Percentiles rank a stretch among this genome's conserved stretches.
These are phyloP conservation scores for Drepana arcuata DNA, from an alignment of 1,140 invertebrate genomes.

Conservation along the genomic window DNA sequence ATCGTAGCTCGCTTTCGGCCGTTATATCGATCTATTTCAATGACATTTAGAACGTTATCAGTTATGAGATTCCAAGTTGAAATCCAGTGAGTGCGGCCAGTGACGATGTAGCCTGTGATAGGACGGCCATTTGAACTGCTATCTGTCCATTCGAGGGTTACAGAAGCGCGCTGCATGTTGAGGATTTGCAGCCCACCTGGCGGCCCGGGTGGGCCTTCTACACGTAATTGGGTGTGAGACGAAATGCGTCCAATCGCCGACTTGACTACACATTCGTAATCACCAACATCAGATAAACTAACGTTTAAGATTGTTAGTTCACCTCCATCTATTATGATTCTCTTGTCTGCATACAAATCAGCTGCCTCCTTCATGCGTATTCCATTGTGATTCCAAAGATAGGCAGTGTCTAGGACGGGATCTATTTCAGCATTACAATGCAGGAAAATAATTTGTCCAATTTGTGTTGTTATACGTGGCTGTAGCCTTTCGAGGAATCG, in stretches of 20 bases:
- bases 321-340: conserved; percentile 77
- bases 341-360: conserved; percentile 57
- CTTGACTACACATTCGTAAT: conserved; percentile 91
- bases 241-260: conserved; percentile 88
- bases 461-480: conserved; percentile 76
- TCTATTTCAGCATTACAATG: conserved; percentile 87
- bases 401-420: conserved; percentile 88
- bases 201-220: conserved; percentile 89
- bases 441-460: conserved; percentile 81
- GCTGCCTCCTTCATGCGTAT: conserved; percentile 80
- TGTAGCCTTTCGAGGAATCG: conserved; percentile 79
- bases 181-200: conserved; percentile 85
- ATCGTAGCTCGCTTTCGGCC: conserved; percentile 81
- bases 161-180: conserved; percentile 82
- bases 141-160: conserved; percentile 90
- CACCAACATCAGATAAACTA: conserved; percentile 87
- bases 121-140: conserved; percentile 86
- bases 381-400: conserved; percentile 92
- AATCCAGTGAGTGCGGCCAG: conserved; percentile 90
- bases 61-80: conserved; percentile 84
- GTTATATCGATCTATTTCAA: conserved; percentile 81
- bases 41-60: conserved; percentile 70
- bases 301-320: conserved; percentile 85
- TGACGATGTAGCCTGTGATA: conserved; percentile 83
- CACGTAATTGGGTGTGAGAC: conserved; percentile 78